phyloP scores from a whole-genome alignment of 2,797 vertebrate genomes.

The Semotilus atromaculatus region DNA sequence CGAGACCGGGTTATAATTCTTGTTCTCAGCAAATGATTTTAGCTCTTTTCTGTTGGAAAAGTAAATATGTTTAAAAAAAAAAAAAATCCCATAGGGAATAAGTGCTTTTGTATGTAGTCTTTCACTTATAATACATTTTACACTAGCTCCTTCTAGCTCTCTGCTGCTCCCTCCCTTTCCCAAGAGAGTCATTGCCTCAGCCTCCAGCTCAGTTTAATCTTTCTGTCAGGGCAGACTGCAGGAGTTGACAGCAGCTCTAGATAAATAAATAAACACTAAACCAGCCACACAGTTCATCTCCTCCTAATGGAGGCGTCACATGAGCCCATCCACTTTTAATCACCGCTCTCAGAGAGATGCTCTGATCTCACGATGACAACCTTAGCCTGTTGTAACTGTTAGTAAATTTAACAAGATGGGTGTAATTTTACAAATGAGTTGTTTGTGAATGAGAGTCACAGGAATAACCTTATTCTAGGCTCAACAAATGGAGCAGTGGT shows the following conservation, averaged over 20 bases:
- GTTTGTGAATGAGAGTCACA: neutral
- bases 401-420: neutral
- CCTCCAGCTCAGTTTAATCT: conserved; percentile 49
- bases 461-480: neutral
- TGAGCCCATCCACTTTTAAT: conserved; percentile 39
- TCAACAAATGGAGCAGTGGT: neutral
- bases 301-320: conserved; percentile 30
- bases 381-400: neutral
- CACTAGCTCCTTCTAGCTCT: neutral
- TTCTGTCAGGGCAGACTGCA: conserved; percentile 60
- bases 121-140: neutral
- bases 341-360: conserved; percentile 20
- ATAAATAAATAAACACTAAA: conserved; percentile 80
- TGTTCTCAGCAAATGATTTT: neutral
- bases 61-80: no score
- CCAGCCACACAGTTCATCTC: conserved; percentile 21
- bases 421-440: neutral
- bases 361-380: neutral
- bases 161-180: conserved; percentile 10
- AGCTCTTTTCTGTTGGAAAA: neutral
- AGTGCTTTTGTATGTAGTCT: conserved; percentile 11
- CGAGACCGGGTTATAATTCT: neutral
- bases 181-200: conserved; percentile 37
- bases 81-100: neutral
- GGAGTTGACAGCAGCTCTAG: conserved; percentile 69